Base-by-base conservation (phyloP, 1,140 invertebrate genomes). In the Chionoecetes opilio region DNA sequence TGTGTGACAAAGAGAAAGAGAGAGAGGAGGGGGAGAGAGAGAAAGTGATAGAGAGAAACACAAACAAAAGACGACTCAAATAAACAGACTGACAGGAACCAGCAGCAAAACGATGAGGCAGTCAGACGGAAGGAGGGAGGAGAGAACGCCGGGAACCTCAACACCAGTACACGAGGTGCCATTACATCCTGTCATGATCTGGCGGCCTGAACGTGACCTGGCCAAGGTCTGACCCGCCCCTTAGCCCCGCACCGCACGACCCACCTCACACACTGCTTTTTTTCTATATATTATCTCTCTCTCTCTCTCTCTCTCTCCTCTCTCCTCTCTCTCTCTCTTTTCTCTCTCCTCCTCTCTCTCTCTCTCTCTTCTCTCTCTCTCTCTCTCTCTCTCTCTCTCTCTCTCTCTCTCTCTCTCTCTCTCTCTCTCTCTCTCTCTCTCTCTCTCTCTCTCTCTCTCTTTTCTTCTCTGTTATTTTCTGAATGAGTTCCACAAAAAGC, bases 281-380 rank as follows among this genome's bases (percentile, higher is more conserved):
- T 53, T 9, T 53, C 46, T 9, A 17, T 53, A 1, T 17, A 53
- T 53, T 17, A 11, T 53, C 11, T 53, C 46, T 53, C 46, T 53
- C 21, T 53, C 11, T 53, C 46, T 53, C 46, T 53, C 11, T 53
- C 46, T 9, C 6, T 75, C 21, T 21, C 21, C n/a, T 17, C n/a
- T n/a, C n/a, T 26, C 26, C 53, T 21, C 6, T 75, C 53, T 75
- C 63, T 75, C 8, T 75, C 63, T 75, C 21, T 75, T 86, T 26
- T 86, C 84, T 86, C 11, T 86, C 11, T 86, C 84, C 32, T 26
- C 32, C 29, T 32, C 84, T 86, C 29, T 86, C 11, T 86, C 11
- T 86, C 11, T 86, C 14, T 86, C 29, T 86, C 14, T 86, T 92
- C 29, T 75, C 21, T 63, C 32, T 82, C 90, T 37, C n/a, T 92